These are phyloP conservation scores for Lysiphlebus fabarum DNA, from an alignment of 1,140 invertebrate genomes.

Conservation along the genomic window DNA sequence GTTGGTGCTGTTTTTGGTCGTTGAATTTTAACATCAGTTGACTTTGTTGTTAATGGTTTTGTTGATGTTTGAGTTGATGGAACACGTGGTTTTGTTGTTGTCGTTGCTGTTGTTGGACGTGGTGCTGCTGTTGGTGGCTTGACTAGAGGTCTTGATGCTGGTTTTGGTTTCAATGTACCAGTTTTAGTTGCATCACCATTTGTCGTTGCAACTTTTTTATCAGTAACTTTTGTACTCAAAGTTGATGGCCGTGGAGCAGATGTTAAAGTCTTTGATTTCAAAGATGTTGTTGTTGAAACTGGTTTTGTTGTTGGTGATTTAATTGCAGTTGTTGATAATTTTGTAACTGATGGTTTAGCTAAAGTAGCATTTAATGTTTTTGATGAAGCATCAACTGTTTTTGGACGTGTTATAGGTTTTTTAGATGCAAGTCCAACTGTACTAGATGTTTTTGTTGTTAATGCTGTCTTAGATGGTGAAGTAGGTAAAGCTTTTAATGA, in stretches of 20 bases:
- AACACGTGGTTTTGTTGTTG: slow-evolving; percentile 23
- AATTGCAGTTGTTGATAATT: slow-evolving; percentile 23
- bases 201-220: slow-evolving; percentile 52
- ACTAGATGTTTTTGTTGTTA: slow-evolving; percentile 28
- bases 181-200: slow-evolving; percentile 58
- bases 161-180: slow-evolving; percentile 18
- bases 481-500: slow-evolving; percentile 22
- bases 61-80: slow-evolving; percentile 25
- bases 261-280: slow-evolving; percentile 26
- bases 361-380: neutral
- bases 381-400: neutral
- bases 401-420: neutral
- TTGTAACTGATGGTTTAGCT: slow-evolving; percentile 22
- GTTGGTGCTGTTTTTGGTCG: slow-evolving; percentile 43
- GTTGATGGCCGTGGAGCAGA: neutral
- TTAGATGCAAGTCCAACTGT: slow-evolving; percentile 24
- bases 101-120: slow-evolving; percentile 9
- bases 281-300: slow-evolving; percentile 39
- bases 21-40: slow-evolving; percentile 16
- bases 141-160: slow-evolving; percentile 31
- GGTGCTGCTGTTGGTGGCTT: slow-evolving; percentile 29
- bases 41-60: slow-evolving; percentile 17
- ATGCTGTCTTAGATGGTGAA: neutral
- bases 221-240: slow-evolving; percentile 11
- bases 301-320: slow-evolving; percentile 28